A percentile compares a stretch with the other conserved stretches of the same genome.
phyloP scores from a whole-genome alignment of 2,113 vertebrate species.

The Ammodytes marinus region DNA sequence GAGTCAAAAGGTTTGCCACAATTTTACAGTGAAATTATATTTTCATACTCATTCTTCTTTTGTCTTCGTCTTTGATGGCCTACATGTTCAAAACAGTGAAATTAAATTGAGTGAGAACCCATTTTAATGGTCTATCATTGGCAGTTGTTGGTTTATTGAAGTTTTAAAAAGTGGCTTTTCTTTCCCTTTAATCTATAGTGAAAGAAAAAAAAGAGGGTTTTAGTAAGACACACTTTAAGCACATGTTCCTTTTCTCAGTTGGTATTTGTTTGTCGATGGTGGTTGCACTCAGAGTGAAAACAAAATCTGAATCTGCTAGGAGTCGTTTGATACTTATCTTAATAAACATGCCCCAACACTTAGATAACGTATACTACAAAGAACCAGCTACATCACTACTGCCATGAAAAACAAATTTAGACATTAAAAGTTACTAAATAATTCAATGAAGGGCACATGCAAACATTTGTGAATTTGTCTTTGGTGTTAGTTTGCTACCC shows the following conservation, averaged over 20 bases:
- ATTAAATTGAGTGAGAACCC: slow-evolving; percentile 15
- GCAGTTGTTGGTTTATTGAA: slow-evolving; percentile 35
- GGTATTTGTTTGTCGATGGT: slow-evolving; percentile 29
- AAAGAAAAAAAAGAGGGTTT: background rate
- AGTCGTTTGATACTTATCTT: slow-evolving; percentile 3
- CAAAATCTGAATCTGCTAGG: background rate
- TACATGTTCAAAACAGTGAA: slow-evolving; percentile 36
- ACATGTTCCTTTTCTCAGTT: slow-evolving; percentile 47
- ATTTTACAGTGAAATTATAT: slow-evolving; percentile 16
- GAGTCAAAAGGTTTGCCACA: slow-evolving; percentile 3
- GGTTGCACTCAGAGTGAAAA: slow-evolving; percentile 17
- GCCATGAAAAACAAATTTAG: background rate
- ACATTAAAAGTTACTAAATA: background rate
- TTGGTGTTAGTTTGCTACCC: background rate
- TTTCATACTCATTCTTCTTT: background rate
- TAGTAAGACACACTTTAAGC: slow-evolving; percentile 47
- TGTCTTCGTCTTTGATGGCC: slow-evolving; percentile 19
- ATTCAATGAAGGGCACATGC: background rate
- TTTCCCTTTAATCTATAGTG: slow-evolving; percentile 51
- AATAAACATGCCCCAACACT: background rate
- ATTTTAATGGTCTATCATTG: slow-evolving; percentile 49
- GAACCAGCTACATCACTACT: background rate
- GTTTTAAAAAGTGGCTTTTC: slow-evolving; percentile 40
- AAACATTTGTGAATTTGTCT: background rate
- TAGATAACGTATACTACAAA: background rate